Conservation (phyloP, 2,888 invertebrate species). For the Drosophila heteroneura region DNA sequence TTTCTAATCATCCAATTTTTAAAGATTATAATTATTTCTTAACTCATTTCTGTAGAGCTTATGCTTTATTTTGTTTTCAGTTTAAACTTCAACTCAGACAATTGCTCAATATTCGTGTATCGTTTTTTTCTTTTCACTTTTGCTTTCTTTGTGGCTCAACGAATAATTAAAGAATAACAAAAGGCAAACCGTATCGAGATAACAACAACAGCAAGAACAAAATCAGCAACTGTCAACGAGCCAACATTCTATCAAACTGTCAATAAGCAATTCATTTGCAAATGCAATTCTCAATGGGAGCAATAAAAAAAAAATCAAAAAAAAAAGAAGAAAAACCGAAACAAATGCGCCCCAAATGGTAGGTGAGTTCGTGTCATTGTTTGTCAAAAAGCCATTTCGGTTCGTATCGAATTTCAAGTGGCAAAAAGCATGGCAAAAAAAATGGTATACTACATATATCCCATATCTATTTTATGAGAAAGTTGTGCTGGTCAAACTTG, state of each 20-base stretch:
- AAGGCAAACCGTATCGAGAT: constrained; percentile 36
- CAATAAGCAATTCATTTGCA: constrained; percentile 82
- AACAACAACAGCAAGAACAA: constrained; percentile 25
- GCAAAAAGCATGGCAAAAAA: constrained; percentile 12
- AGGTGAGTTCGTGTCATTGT: constrained; percentile 75
- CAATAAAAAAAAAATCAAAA: constrained; percentile 28
- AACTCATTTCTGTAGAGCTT: not conserved
- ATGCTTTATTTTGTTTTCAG: not conserved
- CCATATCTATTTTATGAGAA: constrained; percentile 17
- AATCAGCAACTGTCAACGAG: constrained; percentile 56
- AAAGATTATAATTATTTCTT: not conserved
- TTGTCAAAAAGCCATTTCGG: constrained; percentile 80
- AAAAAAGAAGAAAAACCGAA: constrained; percentile 36
- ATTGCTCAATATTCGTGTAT: constrained; percentile 6
- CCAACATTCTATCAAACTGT: constrained; percentile 78
- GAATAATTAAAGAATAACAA: constrained; percentile 78
- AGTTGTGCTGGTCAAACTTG: constrained; percentile 40
- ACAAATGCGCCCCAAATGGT: constrained; percentile 53
- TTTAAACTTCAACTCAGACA: constrained; percentile 2
- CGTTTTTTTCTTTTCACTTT: constrained; percentile 18
- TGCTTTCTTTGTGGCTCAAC: constrained; percentile 28
- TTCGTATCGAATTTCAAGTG: constrained; percentile 71
- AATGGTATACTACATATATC: constrained; percentile 2
- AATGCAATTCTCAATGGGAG: constrained; percentile 65
- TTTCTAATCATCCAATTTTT: too few species aligned